Evolutionary conservation across 2,113 vertebrate species (phyloP).

Genomic region (Cairina moschata): DNA sequence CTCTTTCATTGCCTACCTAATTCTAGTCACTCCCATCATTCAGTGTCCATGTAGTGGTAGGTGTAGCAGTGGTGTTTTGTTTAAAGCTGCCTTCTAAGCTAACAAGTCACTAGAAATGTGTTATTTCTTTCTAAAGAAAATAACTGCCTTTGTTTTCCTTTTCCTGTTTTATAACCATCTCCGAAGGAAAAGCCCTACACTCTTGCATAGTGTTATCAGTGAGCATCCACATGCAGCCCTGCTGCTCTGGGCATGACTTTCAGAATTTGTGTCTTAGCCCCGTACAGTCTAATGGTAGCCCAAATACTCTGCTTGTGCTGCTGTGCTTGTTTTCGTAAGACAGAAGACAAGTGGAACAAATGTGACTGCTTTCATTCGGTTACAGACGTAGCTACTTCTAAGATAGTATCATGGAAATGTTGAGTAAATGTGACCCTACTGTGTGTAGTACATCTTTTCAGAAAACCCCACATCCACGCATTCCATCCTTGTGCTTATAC

Average conservation of each 20-base stretch:
- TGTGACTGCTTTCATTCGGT: not conserved
- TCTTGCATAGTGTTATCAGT: not conserved
- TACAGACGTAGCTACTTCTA: not conserved
- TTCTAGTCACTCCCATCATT: not conserved
- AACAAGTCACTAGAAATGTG: not conserved
- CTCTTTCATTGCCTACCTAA: not conserved
- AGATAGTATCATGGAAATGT: not conserved
- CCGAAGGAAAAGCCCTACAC: not conserved
- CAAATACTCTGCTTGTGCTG: not conserved
- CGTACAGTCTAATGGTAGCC: not conserved
- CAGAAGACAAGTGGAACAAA: not conserved
- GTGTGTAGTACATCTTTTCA: not conserved
- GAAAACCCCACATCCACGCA: fast-evolving
- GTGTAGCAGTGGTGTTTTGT: not conserved
- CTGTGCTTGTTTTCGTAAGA: not conserved
- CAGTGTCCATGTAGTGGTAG: not conserved
- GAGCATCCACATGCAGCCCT: not conserved
- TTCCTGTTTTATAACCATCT: not conserved
- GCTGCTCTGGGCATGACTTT: not conserved
- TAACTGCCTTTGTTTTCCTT: not conserved
- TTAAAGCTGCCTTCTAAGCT: not conserved
- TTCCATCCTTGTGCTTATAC: not conserved
- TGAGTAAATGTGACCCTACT: not conserved
- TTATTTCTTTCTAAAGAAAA: not conserved
- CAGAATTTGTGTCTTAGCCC: not conserved